These are phyloP conservation scores for Tursiops truncatus DNA, from an alignment of 2,113 vertebrate genomes.

Conservation along the genomic window DNA sequence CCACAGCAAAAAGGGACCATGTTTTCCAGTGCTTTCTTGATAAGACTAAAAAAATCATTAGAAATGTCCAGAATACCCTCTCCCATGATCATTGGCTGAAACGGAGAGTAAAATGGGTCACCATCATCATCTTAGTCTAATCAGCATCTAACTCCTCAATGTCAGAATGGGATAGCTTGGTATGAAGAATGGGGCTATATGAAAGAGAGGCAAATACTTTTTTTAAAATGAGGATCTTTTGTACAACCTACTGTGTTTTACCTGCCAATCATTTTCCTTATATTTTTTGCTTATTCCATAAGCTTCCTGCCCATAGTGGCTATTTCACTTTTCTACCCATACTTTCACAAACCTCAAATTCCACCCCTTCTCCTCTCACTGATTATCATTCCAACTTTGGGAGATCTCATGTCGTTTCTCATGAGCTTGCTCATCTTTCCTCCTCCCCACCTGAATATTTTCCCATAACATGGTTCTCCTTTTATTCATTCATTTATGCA, in stretches of 20 bases:
- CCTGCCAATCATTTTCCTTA: neutral
- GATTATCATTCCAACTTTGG: neutral
- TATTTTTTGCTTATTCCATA: neutral
- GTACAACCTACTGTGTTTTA: neutral
- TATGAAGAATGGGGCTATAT: neutral
- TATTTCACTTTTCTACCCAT: neutral
- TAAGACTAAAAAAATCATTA: neutral
- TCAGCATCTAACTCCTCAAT: neutral
- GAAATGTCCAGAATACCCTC: neutral
- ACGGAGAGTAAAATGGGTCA: neutral
- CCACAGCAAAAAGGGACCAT: neutral
- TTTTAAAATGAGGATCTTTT: neutral
- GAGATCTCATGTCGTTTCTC: neutral
- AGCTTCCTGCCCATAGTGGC: neutral
- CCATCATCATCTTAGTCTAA: neutral
- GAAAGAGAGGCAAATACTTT: neutral
- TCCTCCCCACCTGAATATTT: neutral
- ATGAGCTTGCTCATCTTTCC: neutral
- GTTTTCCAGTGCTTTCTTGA: neutral
- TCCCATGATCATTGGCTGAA: neutral
- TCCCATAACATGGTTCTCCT: neutral
- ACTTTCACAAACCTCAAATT: neutral
- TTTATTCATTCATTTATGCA: neutral
- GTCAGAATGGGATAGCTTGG: neutral
- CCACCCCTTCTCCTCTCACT: neutral